A percentile compares a stretch with the other conserved stretches of the same genome.
Conservation (phyloP, 1,140 invertebrate genomes). For the Drosophila leontia region DNA sequence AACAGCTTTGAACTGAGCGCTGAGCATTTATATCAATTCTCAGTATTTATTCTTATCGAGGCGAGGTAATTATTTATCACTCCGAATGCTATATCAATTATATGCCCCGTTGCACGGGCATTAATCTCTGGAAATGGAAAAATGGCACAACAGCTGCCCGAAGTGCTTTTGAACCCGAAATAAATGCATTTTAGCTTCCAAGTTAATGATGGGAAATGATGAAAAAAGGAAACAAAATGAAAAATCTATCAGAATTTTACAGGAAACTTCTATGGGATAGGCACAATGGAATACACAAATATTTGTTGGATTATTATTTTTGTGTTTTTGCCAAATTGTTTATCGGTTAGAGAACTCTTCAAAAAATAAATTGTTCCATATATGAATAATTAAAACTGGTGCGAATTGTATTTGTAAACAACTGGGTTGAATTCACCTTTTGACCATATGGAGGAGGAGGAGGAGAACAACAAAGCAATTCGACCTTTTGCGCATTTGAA, state of each 20-base stretch:
- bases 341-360: constrained; percentile 2
- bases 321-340: constrained; percentile 24
- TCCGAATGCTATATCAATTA: constrained; percentile 35
- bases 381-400: constrained; percentile 21
- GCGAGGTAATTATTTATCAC: constrained; percentile 29
- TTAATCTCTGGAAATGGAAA: constrained; percentile 22
- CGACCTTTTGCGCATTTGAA: constrained; percentile 18
- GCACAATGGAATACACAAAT: background rate
- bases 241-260: constrained; percentile 1
- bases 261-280: no score
- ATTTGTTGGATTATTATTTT: background rate
- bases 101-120: constrained; percentile 34
- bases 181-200: constrained; percentile 19
- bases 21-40: background rate
- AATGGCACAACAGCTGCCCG: constrained; percentile 28
- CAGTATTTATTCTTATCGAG: constrained; percentile 13
- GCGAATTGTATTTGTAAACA: constrained; percentile 40
- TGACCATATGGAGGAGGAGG: constrained; percentile 9
- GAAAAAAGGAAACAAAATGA: background rate
- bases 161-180: constrained; percentile 26
- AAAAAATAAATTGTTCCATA: constrained; percentile 21
- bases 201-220: constrained; percentile 10
- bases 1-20: background rate
- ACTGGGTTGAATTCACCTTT: constrained; percentile 17
- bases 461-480: background rate